These are phyloP conservation scores for Hemibagrus guttatus DNA, from an alignment of 2,797 vertebrate genomes.

Conservation along the genomic window DNA sequence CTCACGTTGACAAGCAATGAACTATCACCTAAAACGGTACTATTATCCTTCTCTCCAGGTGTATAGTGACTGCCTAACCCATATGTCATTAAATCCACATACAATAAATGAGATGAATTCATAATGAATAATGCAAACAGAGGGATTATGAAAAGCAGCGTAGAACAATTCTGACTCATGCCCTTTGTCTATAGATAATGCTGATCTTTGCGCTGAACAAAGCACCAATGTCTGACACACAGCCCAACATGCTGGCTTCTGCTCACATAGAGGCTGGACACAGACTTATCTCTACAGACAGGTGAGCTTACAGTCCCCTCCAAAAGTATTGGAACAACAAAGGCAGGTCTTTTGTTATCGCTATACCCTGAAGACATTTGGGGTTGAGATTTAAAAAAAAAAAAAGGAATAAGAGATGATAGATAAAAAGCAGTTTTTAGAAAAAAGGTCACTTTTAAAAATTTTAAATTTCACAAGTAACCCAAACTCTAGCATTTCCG, in stretches of 20 bases:
- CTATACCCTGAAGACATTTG: not conserved
- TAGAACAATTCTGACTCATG: not conserved
- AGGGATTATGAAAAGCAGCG: not conserved
- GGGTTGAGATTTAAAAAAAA: not conserved
- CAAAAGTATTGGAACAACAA: not conserved
- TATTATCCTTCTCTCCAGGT: not conserved
- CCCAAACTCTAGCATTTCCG: not conserved
- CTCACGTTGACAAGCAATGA: conserved; percentile 66
- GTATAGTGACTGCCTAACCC: not conserved
- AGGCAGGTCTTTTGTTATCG: not conserved
- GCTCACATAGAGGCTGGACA: conserved; percentile 50
- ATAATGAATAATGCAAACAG: not conserved
- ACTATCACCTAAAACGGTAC: conserved; percentile 69
- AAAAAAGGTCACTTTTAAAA: not conserved
- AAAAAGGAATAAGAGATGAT: not conserved
- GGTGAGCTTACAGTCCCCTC: conserved; percentile 36
- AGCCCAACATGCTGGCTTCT: conserved; percentile 1
- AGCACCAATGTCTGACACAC: conserved; percentile 32
- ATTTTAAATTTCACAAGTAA: not conserved
- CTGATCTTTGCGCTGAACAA: conserved; percentile 56
- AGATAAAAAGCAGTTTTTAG: not conserved
- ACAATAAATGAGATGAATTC: not conserved
- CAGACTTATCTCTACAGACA: conserved; percentile 39
- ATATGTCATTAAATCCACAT: not conserved
- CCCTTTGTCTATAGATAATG: conserved; percentile 46